Base-by-base conservation (phyloP, 92 coral and sea anemone genomes). In the Meandrina meandrites region DNA sequence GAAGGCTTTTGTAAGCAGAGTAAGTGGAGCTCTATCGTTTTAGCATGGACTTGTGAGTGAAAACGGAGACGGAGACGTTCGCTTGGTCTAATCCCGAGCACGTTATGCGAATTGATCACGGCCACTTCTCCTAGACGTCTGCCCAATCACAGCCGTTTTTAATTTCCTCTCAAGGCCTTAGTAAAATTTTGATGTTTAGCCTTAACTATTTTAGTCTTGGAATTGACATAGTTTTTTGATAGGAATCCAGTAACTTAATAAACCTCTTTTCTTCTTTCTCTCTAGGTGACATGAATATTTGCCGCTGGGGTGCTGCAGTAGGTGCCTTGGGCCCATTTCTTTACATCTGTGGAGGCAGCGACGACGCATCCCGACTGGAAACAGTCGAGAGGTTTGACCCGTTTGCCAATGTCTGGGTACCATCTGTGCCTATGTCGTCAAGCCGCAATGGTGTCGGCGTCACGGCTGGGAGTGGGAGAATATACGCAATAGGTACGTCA, bases 371-470 rank as follows among this genome's bases (percentile, higher is more conserved):
- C 2, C 92, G 99, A 5, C 81, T 97, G 77, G 98, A 97, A 64
- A 97, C 99, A 17, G 99, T 97, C 0, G 99, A 97, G 79, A 84
- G 99, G 35, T 97, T 92, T 85, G 99, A 97, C 62, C 99, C 99
- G 8, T 95, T 93, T 71, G 88, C 94, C 34, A 94, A 97, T 75
- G 96, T 94, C 30, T 97, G 99, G 99, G 99, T 97, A 5, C 99
- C 98, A 12, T 97, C 99, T 58, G 98, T 93, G 73, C 89, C 98
- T 24, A 97, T 97, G 99, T 94, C 98, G 18, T 90, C 98, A 1
- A 97, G 99, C 76, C 95, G 99, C 51, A 97, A 97, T 88, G 99
- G 99, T 32, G 99, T 97, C 1, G 99, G 99, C n/a, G 99, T 97
- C 78, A 93, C 97, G 17, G 91, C 95, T 13, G 99, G 96, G 10